A percentile compares a stretch with the other conserved stretches of the same genome.
Conservation (phyloP, 1,140 invertebrate genomes). For the Adoxophyes honmai region DNA sequence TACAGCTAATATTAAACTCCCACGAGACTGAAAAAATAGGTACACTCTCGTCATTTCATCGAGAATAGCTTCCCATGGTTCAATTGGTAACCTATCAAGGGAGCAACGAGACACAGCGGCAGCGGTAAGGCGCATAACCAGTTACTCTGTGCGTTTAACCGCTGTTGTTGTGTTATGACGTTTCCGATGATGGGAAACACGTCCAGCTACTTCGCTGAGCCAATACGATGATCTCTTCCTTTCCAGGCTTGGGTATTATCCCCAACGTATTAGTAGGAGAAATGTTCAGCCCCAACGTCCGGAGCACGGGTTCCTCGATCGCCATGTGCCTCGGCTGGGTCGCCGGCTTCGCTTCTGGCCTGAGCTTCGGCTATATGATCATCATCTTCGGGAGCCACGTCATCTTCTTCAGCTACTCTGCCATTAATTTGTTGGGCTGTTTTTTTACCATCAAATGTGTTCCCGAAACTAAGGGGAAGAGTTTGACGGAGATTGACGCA, state of each 20-base stretch:
- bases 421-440: slow-evolving; percentile 18
- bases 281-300: slow-evolving; percentile 35
- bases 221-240: too few species aligned
- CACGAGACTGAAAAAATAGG: too few species aligned
- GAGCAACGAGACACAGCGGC: too few species aligned
- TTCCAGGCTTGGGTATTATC: slow-evolving; percentile 41
- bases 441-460: slow-evolving; percentile 19
- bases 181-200: too few species aligned
- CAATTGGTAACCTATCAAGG: too few species aligned
- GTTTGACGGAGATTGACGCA: slow-evolving; percentile 18
- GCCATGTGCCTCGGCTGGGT: slow-evolving; percentile 24
- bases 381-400: slow-evolving; percentile 18
- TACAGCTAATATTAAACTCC: too few species aligned
- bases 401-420: slow-evolving; percentile 34
- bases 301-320: slow-evolving; percentile 30
- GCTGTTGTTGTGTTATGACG: too few species aligned
- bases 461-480: slow-evolving; percentile 25
- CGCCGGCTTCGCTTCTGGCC: slow-evolving; percentile 22
- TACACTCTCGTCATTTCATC: too few species aligned
- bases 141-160: too few species aligned
- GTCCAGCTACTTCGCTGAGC: too few species aligned
- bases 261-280: slow-evolving; percentile 36
- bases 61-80: too few species aligned
- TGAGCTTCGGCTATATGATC: slow-evolving; percentile 27
- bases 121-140: too few species aligned